Percentiles rank a stretch among this genome's conserved stretches.
These are phyloP conservation scores for Macrophya annulata DNA, from an alignment of 2,888 invertebrate genomes.

Conservation along the genomic window DNA sequence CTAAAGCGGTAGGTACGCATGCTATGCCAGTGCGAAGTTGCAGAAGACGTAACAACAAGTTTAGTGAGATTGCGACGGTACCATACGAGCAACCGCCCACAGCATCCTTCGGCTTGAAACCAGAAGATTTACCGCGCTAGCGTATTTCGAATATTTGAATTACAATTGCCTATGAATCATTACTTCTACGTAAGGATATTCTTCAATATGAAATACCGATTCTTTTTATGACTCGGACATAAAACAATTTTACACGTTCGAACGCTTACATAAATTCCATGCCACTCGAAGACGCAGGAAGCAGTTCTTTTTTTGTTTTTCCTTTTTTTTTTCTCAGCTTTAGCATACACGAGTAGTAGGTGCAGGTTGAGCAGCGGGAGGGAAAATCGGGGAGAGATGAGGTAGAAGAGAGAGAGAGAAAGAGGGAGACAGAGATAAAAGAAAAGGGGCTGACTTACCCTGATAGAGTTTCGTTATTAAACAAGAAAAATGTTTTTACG, in stretches of 20 bases:
- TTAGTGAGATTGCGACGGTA: slow-evolving; percentile 50
- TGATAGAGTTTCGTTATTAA: slow-evolving; percentile 24
- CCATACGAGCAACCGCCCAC: slow-evolving; percentile 51
- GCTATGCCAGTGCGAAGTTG: slow-evolving; percentile 26
- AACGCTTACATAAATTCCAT: slow-evolving; percentile 57
- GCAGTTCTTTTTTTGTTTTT: slow-evolving; percentile 33
- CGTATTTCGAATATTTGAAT: slow-evolving; percentile 59
- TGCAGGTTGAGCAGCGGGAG: slow-evolving; percentile 13
- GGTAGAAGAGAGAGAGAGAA: not conserved
- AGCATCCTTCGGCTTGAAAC: slow-evolving; percentile 52
- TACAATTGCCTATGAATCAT: slow-evolving; percentile 59
- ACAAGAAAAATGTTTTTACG: slow-evolving; percentile 30
- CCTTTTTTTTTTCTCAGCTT: slow-evolving; percentile 21
- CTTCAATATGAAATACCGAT: slow-evolving; percentile 58
- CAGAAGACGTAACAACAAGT: slow-evolving; percentile 30
- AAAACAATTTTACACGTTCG: slow-evolving; percentile 59
- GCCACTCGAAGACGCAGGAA: slow-evolving; percentile 46
- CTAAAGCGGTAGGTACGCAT: slow-evolving; percentile 31
- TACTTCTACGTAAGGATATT: slow-evolving; percentile 57
- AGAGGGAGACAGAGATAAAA: not conserved
- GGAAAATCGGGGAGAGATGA: slow-evolving; percentile 3
- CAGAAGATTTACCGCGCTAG: slow-evolving; percentile 53
- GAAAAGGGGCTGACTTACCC: slow-evolving; percentile 1
- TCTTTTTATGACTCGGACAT: slow-evolving; percentile 57
- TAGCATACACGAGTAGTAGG: slow-evolving; percentile 33